A percentile compares a stretch with the other conserved stretches of the same genome.
Evolutionary conservation across 2,797 vertebrate genomes (phyloP).

Genomic region (Zalophus californianus): DNA sequence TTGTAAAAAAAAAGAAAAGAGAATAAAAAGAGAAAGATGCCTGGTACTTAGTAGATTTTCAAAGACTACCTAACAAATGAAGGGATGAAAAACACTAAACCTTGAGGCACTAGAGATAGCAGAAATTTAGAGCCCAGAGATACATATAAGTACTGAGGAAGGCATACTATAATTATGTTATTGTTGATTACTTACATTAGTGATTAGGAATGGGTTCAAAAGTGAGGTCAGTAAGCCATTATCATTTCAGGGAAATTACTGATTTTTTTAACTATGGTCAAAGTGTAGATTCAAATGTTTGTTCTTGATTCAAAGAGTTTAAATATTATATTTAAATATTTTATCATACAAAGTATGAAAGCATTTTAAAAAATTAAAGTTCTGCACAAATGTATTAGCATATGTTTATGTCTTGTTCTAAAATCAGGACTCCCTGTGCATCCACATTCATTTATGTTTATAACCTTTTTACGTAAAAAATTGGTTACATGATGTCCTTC

Average conservation of each 20-base stretch:
- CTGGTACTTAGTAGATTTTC: background rate
- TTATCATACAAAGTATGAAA: background rate
- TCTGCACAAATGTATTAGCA: background rate
- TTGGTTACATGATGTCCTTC: background rate
- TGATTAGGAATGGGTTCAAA: background rate
- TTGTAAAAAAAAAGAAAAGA: background rate
- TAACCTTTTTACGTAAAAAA: background rate
- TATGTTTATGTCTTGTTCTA: background rate
- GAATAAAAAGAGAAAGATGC: background rate
- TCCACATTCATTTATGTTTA: conserved; percentile 29
- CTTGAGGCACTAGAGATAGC: background rate
- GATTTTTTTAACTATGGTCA: background rate
- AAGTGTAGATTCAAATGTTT: conserved; percentile 55
- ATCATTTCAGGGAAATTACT: conserved; percentile 17
- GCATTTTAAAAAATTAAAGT: background rate
- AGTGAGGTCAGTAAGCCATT: background rate
- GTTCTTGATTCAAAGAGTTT: background rate
- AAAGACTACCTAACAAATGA: background rate
- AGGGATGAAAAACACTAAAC: conserved; percentile 12
- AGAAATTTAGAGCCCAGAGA: background rate
- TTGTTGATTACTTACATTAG: background rate
- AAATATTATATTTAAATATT: background rate
- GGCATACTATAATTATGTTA: background rate
- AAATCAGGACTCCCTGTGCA: background rate
- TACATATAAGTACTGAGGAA: background rate